Percentiles rank a stretch among this genome's conserved stretches.
Conservation (phyloP, 2,113 vertebrate species). For the Bambusicola thoracicus region DNA sequence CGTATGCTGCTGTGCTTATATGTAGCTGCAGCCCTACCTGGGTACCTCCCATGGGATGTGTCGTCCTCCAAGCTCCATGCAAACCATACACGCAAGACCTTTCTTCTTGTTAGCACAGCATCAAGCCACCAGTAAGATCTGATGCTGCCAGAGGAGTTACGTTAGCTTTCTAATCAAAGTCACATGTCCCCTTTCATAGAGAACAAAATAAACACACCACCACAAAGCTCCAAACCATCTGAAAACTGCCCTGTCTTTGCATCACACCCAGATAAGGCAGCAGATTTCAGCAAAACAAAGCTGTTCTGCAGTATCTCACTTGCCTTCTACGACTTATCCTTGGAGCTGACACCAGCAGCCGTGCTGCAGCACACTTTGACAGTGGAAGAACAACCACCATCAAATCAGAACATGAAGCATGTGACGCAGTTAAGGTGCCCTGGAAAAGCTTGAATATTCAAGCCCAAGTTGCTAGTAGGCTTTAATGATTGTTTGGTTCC, state of each 20-base stretch:
- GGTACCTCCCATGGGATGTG: constrained; percentile 18
- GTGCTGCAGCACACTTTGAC: background rate
- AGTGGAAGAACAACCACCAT: background rate
- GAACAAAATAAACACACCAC: constrained; percentile 29
- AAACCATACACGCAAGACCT: constrained; percentile 1
- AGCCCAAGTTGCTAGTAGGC: constrained; percentile 15
- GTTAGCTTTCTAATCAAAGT: constrained; percentile 14
- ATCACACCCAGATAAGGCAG: background rate
- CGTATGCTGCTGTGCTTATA: background rate
- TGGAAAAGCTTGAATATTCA: constrained; percentile 35
- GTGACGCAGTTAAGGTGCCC: constrained; percentile 45
- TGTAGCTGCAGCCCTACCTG: background rate
- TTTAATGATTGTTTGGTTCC: background rate
- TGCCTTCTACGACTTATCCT: background rate
- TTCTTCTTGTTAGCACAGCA: background rate
- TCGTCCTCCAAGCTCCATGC: background rate
- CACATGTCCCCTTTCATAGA: background rate
- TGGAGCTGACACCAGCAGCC: background rate
- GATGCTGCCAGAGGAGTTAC: constrained; percentile 26
- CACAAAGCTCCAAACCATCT: background rate
- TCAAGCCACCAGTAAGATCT: background rate
- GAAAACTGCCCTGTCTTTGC: background rate
- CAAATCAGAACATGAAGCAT: background rate
- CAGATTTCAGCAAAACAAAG: constrained; percentile 20
- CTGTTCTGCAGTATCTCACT: background rate